Evolutionary conservation across 2,888 invertebrate genomes (phyloP).

Genomic region (Ophonus ardosiacus): DNA sequence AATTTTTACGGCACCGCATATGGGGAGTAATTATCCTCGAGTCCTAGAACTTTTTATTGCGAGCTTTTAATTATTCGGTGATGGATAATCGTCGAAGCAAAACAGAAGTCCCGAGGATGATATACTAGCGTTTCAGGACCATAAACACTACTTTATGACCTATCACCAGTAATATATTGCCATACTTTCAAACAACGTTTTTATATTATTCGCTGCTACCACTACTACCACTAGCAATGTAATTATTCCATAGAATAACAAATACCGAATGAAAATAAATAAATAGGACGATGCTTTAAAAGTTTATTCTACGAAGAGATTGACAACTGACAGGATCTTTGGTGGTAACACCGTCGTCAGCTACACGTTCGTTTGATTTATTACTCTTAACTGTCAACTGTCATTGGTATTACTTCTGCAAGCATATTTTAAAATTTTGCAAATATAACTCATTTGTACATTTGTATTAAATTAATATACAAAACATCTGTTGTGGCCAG

Average conservation of each 20-base stretch:
- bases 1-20: slow-evolving; percentile 50
- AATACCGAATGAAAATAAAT: too few relatives aligned
- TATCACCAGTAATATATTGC: slow-evolving; percentile 32
- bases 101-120: slow-evolving; percentile 46
- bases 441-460: too few relatives aligned
- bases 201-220: neutral
- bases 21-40: slow-evolving; percentile 44
- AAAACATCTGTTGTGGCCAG: too few relatives aligned
- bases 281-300: too few relatives aligned
- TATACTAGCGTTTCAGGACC: slow-evolving; percentile 14
- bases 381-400: too few relatives aligned
- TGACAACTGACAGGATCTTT: too few relatives aligned
- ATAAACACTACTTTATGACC: slow-evolving; percentile 34
- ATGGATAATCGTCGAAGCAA: slow-evolving; percentile 40
- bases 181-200: neutral
- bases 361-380: too few relatives aligned
- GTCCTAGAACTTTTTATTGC: slow-evolving; percentile 39
- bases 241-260: neutral
- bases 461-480: too few relatives aligned
- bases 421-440: too few relatives aligned
- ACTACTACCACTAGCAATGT: neutral
- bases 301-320: too few relatives aligned
- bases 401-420: too few relatives aligned
- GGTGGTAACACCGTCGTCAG: too few relatives aligned
- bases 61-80: slow-evolving; percentile 56